phyloP scores from a whole-genome alignment of 2,113 vertebrate species.

The Australoheros scitulus region DNA sequence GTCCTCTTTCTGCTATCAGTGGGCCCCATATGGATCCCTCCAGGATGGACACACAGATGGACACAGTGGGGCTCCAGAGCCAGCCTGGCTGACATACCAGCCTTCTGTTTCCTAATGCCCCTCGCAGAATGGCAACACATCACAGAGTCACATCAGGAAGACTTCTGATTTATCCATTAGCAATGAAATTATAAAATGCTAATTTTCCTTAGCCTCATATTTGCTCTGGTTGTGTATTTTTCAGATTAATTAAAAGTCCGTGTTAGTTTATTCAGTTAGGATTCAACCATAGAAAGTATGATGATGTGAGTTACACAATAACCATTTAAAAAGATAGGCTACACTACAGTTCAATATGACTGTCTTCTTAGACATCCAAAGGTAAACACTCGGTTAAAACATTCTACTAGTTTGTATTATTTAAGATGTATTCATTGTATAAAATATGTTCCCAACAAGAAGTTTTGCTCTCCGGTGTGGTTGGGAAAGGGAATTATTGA shows the following conservation, averaged over 20 bases:
- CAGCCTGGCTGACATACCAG: constrained; percentile 44
- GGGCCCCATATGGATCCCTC: constrained; percentile 49
- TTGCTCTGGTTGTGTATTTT: constrained; percentile 46
- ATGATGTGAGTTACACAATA: neutral
- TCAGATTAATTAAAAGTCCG: constrained; percentile 36
- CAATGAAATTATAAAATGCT: constrained; percentile 64
- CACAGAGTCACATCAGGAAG: constrained; percentile 65
- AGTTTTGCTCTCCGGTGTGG: constrained; percentile 13
- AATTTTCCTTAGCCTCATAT: constrained; percentile 45
- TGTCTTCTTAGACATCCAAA: neutral
- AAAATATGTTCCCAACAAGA: constrained; percentile 25
- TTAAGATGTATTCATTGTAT: constrained; percentile 37
- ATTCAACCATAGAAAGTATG: constrained; percentile 2
- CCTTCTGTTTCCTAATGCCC: constrained; percentile 39
- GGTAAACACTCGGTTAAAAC: constrained; percentile 20
- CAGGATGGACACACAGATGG: constrained; percentile 73
- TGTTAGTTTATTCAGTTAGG: constrained; percentile 14
- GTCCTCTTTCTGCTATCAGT: constrained; percentile 61
- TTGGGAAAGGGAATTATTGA: constrained; percentile 54
- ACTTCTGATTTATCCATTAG: constrained; percentile 62
- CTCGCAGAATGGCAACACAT: constrained; percentile 66
- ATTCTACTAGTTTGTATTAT: constrained; percentile 33
- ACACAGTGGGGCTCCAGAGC: constrained; percentile 57
- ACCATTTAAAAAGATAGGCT: constrained; percentile 27
- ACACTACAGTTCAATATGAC: neutral